Conservation (phyloP, 2,888 invertebrate species). For the Lasioglossum vierecki region DNA sequence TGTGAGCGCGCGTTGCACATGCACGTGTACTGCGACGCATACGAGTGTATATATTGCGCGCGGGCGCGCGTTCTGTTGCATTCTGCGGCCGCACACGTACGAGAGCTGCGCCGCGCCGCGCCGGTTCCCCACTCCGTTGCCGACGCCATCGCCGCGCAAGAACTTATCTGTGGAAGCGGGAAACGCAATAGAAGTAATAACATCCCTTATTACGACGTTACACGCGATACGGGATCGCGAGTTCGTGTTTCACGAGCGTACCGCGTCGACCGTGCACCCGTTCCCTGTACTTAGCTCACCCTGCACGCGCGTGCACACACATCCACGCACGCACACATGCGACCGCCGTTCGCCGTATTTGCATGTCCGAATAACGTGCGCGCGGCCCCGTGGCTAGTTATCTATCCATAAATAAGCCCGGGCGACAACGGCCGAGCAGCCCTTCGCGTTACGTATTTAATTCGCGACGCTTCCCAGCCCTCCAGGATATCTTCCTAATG, state of each 20-base stretch:
- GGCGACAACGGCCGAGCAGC: conserved; percentile 41
- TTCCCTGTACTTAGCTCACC: conserved; percentile 63
- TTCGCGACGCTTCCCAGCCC: conserved; percentile 42
- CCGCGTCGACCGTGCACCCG: conserved; percentile 56
- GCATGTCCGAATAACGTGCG: conserved; percentile 49
- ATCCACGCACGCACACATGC: not conserved
- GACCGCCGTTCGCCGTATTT: conserved; percentile 1
- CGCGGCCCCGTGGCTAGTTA: conserved; percentile 36
- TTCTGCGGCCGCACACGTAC: conserved; percentile 40
- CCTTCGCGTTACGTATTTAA: conserved; percentile 57
- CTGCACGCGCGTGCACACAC: not conserved
- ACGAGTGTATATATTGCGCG: not conserved
- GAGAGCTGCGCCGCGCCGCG: conserved; percentile 29
- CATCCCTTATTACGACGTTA: conserved; percentile 75
- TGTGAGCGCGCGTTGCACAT: conserved; percentile 14
- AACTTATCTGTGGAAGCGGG: conserved; percentile 72
- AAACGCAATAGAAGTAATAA: conserved; percentile 75
- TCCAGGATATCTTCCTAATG: conserved; percentile 48
- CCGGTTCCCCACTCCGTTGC: not conserved
- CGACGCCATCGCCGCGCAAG: conserved; percentile 44
- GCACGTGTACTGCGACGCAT: not conserved
- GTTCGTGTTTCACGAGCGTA: conserved; percentile 73
- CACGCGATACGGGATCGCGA: conserved; percentile 74
- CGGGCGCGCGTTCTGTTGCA: conserved; percentile 21
- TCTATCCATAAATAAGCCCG: conserved; percentile 52